Base-by-base conservation (phyloP, 2,888 invertebrate species). In the Drosophila recens region DNA sequence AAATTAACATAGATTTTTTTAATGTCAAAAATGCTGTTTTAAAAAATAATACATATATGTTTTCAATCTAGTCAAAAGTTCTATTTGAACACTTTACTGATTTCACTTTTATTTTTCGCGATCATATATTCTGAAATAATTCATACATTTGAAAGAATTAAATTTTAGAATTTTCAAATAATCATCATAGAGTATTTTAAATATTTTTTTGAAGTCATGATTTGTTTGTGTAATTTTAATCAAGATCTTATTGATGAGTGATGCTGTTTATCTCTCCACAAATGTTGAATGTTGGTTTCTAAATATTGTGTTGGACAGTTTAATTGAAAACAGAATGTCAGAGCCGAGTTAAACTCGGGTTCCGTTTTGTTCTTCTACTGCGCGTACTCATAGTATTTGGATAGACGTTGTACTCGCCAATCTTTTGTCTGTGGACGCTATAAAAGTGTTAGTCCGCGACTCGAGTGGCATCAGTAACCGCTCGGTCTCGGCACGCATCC, bases 401-500 rank as follows among this genome's bases (percentile, higher is more conserved):
- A 17, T 17, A 54, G 51, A 64, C 52, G 36, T 56, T 61, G 74
- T 65, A 70, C 68, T 62, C 84, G 67, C 75, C 61, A 45, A 63
- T 59, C 79, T 77, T 75, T 75, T 87, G 89, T 67, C 10, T 66
- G 67, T 61, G 30, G 56, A 43, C 59, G 57, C 89, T 85, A 85
- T 85, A 89, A 85, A 85, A 85, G 82, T 81, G 59, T 68, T 61
- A 67, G 30, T 15, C 49, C 62, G n/a, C 54, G 27, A 20, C 64
- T 54, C 15, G 38, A 67, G 33, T 46, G 57, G 66, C 89, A 83
- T 85, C 87, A 85, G 89, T 89, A 62, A 33, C 40, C 65, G 69
- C 62, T 76, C 46, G 75, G 38, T 40, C 11, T 76, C 33, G 79
- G 38, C 33, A 10, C 69, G 53, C 75, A 69, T 54, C 75, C 43